Evolutionary conservation across 2,113 vertebrate species (phyloP).

Genomic region (Proteles cristata): DNA sequence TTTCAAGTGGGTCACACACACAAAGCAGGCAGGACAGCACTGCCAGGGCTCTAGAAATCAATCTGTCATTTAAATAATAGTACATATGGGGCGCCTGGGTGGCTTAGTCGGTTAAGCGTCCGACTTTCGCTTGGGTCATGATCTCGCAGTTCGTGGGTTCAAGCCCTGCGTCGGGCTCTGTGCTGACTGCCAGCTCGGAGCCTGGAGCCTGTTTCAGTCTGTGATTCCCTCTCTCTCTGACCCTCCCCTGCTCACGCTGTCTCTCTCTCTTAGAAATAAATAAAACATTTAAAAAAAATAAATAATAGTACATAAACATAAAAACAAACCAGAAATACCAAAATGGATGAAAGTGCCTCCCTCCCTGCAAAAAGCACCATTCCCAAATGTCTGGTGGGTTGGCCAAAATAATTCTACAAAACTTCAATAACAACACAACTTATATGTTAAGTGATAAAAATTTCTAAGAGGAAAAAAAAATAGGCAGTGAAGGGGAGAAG

Average conservation of each 20-base stretch:
- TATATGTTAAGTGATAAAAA: neutral
- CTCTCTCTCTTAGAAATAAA: too few relatives aligned
- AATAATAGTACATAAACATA: neutral
- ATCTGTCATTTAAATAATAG: neutral
- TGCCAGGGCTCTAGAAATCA: neutral
- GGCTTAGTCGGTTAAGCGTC: too few relatives aligned
- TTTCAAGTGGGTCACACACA: neutral
- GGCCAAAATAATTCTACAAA: neutral
- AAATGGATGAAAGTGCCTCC: neutral
- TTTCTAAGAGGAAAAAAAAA: neutral
- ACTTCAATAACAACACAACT: neutral
- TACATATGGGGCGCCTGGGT: too few relatives aligned
- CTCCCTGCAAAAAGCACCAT: neutral
- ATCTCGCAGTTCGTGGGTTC: too few relatives aligned
- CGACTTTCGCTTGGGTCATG: too few relatives aligned
- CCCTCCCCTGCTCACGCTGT: too few relatives aligned
- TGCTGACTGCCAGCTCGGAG: too few relatives aligned
- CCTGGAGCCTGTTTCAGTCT: too few relatives aligned
- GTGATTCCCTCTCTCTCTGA: too few relatives aligned
- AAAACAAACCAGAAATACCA: neutral
- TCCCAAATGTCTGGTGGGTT: neutral
- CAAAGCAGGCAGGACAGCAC: neutral
- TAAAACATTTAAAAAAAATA: too few relatives aligned
- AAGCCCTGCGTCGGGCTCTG: too few relatives aligned
- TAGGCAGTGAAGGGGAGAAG: neutral